Evolutionary conservation across 2,888 invertebrate species (phyloP).

Genomic region (Torymus aiolomorphi): DNA sequence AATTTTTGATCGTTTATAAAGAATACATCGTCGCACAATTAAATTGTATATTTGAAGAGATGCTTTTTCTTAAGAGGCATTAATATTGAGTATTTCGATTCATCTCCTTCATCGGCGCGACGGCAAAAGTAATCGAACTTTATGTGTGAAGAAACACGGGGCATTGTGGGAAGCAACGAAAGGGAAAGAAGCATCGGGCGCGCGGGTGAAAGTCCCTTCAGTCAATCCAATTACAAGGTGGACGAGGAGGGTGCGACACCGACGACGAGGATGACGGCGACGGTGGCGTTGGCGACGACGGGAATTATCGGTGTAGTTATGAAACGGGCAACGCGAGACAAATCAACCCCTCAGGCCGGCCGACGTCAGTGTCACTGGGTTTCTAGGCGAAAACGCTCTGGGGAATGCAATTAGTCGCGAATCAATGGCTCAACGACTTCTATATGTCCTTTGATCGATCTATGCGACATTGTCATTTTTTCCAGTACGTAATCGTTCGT

Average conservation of each 20-base stretch:
- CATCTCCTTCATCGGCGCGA: constrained; percentile 5
- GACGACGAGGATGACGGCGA: constrained; percentile 9
- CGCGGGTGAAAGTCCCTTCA: constrained; percentile 12
- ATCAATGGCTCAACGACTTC: constrained; percentile 63
- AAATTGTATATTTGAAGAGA: too few relatives aligned
- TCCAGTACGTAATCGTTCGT: too few relatives aligned
- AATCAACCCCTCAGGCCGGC: constrained; percentile 56
- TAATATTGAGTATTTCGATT: constrained; percentile 28
- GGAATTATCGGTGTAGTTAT: constrained; percentile 50
- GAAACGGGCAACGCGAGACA: constrained; percentile 20
- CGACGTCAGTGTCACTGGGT: constrained; percentile 69
- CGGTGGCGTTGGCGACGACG: constrained; percentile 13
- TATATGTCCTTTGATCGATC: constrained; percentile 38
- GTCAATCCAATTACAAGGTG: constrained; percentile 50
- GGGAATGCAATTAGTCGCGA: constrained; percentile 67
- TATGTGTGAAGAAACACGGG: constrained; percentile 12
- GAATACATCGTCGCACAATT: too few relatives aligned
- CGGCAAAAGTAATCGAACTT: constrained; percentile 39
- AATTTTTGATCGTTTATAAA: too few relatives aligned
- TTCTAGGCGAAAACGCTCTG: constrained; percentile 67
- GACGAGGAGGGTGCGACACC: constrained; percentile 13
- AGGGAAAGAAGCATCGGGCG: constrained; percentile 13
- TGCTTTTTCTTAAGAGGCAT: not conserved
- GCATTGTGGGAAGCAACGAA: constrained; percentile 34
- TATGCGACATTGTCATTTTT: not conserved